Conservation (phyloP, 2,113 vertebrate species). For the Psophia crepitans region DNA sequence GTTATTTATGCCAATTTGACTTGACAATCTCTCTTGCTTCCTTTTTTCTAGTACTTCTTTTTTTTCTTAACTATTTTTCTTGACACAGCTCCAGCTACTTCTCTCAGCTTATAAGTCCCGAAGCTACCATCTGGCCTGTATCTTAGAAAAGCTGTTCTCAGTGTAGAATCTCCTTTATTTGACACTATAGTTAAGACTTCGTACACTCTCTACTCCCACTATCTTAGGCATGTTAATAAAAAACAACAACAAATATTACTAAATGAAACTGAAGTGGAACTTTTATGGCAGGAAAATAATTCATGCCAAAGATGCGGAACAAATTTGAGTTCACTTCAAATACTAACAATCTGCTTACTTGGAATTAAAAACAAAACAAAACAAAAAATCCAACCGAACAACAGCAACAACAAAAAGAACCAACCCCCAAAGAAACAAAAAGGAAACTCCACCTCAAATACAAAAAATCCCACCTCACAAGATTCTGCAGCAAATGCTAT, state of each 20-base stretch:
- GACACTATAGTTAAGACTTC: background rate
- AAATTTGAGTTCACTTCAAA: background rate
- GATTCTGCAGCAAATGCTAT: background rate
- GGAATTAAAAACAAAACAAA: background rate
- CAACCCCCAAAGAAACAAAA: too few relatives aligned
- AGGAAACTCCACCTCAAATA: background rate
- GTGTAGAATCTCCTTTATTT: background rate
- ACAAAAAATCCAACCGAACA: background rate
- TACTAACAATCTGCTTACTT: background rate
- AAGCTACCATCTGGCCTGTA: slow-evolving; percentile 40
- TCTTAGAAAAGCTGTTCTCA: slow-evolving; percentile 49
- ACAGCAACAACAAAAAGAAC: too few relatives aligned
- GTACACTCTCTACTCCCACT: background rate
- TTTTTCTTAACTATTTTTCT: background rate
- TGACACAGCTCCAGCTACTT: slow-evolving; percentile 35
- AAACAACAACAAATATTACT: slow-evolving; percentile 34
- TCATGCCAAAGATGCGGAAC: background rate
- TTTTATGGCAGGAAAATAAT: background rate
- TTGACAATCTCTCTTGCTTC: background rate
- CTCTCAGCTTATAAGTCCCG: slow-evolving; percentile 10
- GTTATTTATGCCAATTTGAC: background rate
- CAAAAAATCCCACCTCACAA: background rate
- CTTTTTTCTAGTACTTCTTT: background rate
- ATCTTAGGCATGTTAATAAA: slow-evolving; percentile 23
- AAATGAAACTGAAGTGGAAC: background rate